Percentiles rank a stretch among this genome's conserved stretches.
Conservation (phyloP, 2,888 invertebrate genomes). For the Smittia aterrima region DNA sequence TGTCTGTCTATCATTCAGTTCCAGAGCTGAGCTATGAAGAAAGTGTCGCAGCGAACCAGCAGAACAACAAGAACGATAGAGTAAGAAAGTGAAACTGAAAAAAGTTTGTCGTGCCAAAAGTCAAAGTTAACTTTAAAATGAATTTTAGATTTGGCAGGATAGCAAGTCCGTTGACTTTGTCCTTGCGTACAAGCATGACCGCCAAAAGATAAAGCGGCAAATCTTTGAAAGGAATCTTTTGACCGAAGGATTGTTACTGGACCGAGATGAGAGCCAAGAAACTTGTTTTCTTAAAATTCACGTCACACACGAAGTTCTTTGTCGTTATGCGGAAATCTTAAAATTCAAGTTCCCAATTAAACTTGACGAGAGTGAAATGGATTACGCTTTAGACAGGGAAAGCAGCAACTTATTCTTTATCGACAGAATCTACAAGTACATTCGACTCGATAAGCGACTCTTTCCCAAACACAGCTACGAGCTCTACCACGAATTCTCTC, state of each 20-base stretch:
- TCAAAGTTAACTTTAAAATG: background rate
- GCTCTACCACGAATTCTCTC: constrained; percentile 66
- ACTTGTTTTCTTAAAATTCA: constrained; percentile 71
- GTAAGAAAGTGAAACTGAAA: constrained; percentile 16
- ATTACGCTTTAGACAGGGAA: constrained; percentile 1
- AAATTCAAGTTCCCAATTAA: constrained; percentile 76
- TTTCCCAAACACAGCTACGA: constrained; percentile 64
- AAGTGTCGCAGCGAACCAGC: background rate
- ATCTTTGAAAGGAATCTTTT: constrained; percentile 63
- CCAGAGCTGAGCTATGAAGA: constrained; percentile 53
- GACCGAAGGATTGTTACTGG: constrained; percentile 62
- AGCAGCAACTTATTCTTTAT: constrained; percentile 53
- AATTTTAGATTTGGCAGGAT: constrained; percentile 50
- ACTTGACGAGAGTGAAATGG: constrained; percentile 54
- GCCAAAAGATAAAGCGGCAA: constrained; percentile 54
- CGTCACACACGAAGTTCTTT: constrained; percentile 67
- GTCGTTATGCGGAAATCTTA: constrained; percentile 72
- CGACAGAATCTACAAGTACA: constrained; percentile 56
- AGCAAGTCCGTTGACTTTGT: constrained; percentile 62
- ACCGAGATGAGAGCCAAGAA: constrained; percentile 62
- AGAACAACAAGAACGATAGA: constrained; percentile 1
- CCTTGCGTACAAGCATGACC: constrained; percentile 58
- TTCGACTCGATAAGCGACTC: constrained; percentile 59
- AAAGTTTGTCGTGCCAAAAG: constrained; percentile 1
- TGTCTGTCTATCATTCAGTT: constrained; percentile 62